Percentiles rank a stretch among this genome's conserved stretches.
Conservation (phyloP, 2,888 invertebrate genomes). For the Eustalomyia histrio region DNA sequence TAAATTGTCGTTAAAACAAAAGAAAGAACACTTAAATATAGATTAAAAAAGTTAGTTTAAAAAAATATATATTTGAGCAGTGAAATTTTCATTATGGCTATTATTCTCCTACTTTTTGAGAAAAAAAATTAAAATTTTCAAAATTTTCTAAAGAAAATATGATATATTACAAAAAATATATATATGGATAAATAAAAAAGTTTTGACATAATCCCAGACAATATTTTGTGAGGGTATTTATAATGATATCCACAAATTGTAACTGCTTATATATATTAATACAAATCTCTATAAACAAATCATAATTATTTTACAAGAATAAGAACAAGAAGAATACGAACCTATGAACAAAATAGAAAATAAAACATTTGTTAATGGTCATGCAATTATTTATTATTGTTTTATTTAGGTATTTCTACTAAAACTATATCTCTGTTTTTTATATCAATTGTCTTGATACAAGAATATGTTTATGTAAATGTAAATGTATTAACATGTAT, state of each 20-base stretch:
- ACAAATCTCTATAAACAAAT: slow-evolving; percentile 1
- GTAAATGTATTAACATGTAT: slow-evolving; percentile 7
- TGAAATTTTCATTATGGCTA: too few relatives aligned
- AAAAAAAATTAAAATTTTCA: background rate
- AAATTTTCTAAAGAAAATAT: too few relatives aligned
- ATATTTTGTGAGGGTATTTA: too few relatives aligned
- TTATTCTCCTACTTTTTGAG: too few relatives aligned
- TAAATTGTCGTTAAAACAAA: background rate
- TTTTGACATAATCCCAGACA: too few relatives aligned
- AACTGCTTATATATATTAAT: background rate
- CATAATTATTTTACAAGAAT: background rate
- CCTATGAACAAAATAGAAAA: background rate
- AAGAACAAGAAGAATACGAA: background rate
- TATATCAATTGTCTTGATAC: slow-evolving; percentile 1
- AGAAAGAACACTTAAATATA: too few relatives aligned
- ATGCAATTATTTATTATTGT: slow-evolving; percentile 21
- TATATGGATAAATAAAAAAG: background rate
- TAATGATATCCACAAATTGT: background rate
- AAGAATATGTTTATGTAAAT: slow-evolving; percentile 36
- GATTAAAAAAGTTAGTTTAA: too few relatives aligned
- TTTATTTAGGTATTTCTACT: slow-evolving; percentile 24
- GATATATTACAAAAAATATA: background rate
- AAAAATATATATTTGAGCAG: too few relatives aligned
- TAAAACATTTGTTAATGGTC: slow-evolving; percentile 34
- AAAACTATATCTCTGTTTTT: background rate